A percentile compares a stretch with the other conserved stretches of the same genome.
Conservation (phyloP, 2,888 invertebrate species). For the Drosophila mimetica region DNA sequence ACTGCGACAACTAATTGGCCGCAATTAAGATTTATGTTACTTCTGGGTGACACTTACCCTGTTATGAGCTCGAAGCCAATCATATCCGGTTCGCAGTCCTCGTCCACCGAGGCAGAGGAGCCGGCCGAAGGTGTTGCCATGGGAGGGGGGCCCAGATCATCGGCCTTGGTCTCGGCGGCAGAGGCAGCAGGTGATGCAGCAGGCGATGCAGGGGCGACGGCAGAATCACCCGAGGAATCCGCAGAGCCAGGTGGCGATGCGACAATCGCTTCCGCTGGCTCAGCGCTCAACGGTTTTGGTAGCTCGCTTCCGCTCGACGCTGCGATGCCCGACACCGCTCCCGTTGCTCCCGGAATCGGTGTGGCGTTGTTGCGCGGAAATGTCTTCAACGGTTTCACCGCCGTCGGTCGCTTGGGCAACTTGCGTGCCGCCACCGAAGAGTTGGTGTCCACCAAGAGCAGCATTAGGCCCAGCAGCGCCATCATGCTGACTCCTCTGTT, state of each 20-base stretch:
- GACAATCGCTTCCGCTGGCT: constrained; percentile 74
- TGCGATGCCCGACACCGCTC: constrained; percentile 30
- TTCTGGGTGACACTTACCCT: constrained; percentile 86
- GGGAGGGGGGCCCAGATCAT: constrained; percentile 54
- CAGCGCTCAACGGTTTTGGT: constrained; percentile 81
- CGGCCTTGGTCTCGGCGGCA: constrained; percentile 68
- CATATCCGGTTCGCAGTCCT: constrained; percentile 95
- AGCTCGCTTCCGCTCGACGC: constrained; percentile 77
- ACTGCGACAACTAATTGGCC: constrained; percentile 56
- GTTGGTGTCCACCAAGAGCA: constrained; percentile 63
- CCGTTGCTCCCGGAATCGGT: constrained; percentile 72
- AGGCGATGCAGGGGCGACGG: background rate
- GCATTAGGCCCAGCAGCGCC: constrained; percentile 54
- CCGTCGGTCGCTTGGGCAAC: constrained; percentile 81
- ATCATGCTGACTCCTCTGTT: constrained; percentile 67
- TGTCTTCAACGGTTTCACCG: constrained; percentile 83
- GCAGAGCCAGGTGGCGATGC: constrained; percentile 44
- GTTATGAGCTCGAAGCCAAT: constrained; percentile 96
- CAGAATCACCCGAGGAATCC: constrained; percentile 8
- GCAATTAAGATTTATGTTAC: constrained; percentile 51
- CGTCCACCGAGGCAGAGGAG: constrained; percentile 81
- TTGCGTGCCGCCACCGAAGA: constrained; percentile 81
- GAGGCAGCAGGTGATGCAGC: constrained; percentile 39
- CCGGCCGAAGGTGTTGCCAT: constrained; percentile 59
- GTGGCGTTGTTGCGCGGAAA: constrained; percentile 83